phyloP scores from a whole-genome alignment of 2,113 vertebrate genomes.

The Paramormyrops kingsleyae region DNA sequence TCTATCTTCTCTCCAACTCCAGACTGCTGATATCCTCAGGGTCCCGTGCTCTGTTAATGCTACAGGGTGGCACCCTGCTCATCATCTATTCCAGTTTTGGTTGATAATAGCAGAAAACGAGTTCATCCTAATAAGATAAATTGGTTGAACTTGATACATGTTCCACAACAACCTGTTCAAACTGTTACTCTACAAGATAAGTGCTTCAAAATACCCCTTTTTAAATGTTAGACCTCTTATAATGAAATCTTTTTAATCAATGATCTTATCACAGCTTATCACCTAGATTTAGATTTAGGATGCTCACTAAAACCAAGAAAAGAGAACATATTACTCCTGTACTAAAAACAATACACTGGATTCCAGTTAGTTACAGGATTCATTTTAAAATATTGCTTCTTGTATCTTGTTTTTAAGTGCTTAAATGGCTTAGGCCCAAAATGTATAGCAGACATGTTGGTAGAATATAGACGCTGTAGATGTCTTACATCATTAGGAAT shows the following conservation, averaged over 20 bases:
- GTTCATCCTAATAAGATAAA: not conserved
- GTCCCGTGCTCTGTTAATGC: not conserved
- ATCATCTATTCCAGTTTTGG: not conserved
- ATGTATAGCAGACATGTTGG: not conserved
- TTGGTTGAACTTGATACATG: not conserved
- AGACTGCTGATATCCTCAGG: not conserved
- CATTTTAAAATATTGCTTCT: not conserved
- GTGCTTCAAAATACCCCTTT: not conserved
- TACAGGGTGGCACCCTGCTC: not conserved
- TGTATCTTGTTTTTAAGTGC: not conserved
- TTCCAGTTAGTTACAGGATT: not conserved
- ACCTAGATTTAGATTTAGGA: not conserved
- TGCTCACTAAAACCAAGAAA: not conserved
- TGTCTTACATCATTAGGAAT: not conserved
- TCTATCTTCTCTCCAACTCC: not conserved
- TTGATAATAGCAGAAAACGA: not conserved
- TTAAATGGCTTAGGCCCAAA: not conserved
- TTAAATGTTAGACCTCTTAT: not conserved
- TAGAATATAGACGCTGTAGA: not conserved
- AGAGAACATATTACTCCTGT: not conserved
- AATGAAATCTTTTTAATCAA: not conserved
- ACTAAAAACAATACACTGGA: not conserved
- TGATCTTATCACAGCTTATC: not conserved
- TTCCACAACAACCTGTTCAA: not conserved
- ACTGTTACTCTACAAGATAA: not conserved